phyloP scores from a whole-genome alignment of 2,113 vertebrate genomes.

The Trichomycterus rosablanca region DNA sequence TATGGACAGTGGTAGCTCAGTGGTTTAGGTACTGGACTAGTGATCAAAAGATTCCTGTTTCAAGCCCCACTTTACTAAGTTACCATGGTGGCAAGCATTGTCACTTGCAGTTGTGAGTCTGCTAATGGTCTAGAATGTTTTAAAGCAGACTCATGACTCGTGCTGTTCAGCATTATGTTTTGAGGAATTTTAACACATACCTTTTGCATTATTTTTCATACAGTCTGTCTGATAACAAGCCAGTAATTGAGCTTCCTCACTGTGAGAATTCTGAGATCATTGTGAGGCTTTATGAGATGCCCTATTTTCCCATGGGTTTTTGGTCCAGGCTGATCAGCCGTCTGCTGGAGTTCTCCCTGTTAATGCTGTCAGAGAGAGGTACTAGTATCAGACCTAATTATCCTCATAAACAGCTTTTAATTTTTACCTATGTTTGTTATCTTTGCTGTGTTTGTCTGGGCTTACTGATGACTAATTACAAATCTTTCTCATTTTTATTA shows the following conservation, averaged over 20 bases:
- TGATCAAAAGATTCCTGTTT: no score
- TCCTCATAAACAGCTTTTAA: not conserved
- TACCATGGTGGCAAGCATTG: no score
- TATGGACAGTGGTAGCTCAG: no score
- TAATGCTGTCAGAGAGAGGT: conserved; percentile 86
- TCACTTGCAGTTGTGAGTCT: no score
- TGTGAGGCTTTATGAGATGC: conserved; percentile 91
- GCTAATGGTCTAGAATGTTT: no score
- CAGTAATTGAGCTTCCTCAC: conserved; percentile 89
- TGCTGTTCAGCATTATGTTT: no score
- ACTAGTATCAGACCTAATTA: conserved; percentile 10
- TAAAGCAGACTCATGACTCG: no score
- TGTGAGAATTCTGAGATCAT: conserved; percentile 93
- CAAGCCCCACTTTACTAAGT: no score
- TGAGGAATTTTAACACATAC: no score
- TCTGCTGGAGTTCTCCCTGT: conserved; percentile 85
- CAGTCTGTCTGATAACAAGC: conserved; percentile 84
- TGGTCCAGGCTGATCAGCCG: conserved; percentile 92
- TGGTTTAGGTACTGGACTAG: no score
- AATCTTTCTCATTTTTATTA: not conserved
- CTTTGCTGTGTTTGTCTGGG: no score
- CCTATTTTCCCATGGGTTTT: conserved; percentile 94
- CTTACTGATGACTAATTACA: no score
- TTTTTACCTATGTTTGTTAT: not conserved
- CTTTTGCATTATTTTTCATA: not conserved